Evolutionary conservation across 53 echinoderm and acorn worm genomes (phyloP).

Genomic region (Henricia sp.): DNA sequence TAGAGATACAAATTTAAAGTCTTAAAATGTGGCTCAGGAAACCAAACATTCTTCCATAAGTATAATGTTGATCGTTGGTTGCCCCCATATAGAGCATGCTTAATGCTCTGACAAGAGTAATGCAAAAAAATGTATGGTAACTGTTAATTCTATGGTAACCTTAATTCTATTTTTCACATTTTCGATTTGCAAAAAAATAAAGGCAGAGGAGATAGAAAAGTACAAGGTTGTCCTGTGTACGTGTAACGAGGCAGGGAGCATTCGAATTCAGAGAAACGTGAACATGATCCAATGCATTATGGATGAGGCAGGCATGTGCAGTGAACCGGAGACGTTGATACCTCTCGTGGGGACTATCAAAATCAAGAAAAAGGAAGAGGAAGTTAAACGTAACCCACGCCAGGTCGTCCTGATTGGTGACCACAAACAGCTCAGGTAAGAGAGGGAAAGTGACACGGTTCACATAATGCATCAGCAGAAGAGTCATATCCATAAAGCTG

Average conservation of each 20-base stretch:
- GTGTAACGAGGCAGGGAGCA: conserved; percentile 79
- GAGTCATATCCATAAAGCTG: no score
- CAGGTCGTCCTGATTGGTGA: conserved; percentile 97
- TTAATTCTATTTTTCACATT: not conserved
- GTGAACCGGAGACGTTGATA: conserved; percentile 89
- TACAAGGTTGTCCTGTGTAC: conserved; percentile 85
- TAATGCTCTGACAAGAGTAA: no score
- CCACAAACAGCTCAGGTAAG: conserved; percentile 92
- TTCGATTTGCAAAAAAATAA: not conserved
- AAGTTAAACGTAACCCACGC: conserved; percentile 52
- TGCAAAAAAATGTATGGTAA: not conserved
- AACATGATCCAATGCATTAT: conserved; percentile 90
- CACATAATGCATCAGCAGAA: no score
- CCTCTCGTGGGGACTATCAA: conserved; percentile 73
- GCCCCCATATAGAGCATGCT: no score
- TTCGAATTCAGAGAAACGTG: conserved; percentile 47
- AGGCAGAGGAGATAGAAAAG: conserved; percentile 74
- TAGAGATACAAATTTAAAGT: no score
- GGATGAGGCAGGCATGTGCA: conserved; percentile 98
- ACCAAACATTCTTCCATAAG: no score
- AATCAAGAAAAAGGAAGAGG: not conserved
- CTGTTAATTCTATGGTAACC: not conserved
- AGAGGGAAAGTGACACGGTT: not conserved
- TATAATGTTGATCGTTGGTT: no score
- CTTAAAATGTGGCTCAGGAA: no score